A percentile compares a stretch with the other conserved stretches of the same genome.
phyloP scores from a whole-genome alignment of 1,140 invertebrate genomes.

The Calliopsis andreniformis region DNA sequence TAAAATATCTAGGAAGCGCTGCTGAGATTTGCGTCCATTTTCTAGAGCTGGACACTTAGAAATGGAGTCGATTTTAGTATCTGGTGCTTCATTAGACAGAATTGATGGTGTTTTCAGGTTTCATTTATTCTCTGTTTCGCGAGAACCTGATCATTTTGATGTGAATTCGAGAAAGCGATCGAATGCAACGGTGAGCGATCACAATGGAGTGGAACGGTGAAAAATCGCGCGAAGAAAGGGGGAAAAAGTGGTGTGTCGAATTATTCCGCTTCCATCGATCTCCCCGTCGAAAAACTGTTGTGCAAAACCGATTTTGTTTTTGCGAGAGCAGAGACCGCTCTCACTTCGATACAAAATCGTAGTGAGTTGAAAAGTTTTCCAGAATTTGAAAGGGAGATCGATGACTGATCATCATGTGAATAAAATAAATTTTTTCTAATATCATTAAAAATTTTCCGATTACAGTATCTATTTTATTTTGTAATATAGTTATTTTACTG shows the following conservation, averaged over 20 bases:
- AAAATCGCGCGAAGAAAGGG: conserved; percentile 50
- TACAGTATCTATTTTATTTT: no score
- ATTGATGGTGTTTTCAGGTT: background rate
- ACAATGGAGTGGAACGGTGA: conserved; percentile 53
- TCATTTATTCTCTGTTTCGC: conserved; percentile 7
- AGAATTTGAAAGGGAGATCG: conserved; percentile 41
- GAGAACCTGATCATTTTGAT: conserved; percentile 31
- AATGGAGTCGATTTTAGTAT: background rate
- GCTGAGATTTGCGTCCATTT: no score
- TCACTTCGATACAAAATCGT: conserved; percentile 6
- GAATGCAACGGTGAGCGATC: conserved; percentile 12
- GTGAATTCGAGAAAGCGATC: conserved; percentile 41
- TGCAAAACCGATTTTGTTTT: conserved; percentile 40
- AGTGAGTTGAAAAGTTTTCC: background rate
- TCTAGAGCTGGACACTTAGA: no score
- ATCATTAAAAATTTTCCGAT: no score
- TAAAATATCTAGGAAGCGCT: background rate
- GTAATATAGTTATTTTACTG: no score
- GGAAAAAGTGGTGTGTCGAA: conserved; percentile 37
- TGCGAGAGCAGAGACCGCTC: background rate
- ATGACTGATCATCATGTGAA: conserved; percentile 14
- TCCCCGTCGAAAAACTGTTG: conserved; percentile 9
- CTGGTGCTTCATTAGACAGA: background rate
- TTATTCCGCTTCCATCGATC: conserved; percentile 26
- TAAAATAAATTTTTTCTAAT: no score